phyloP scores from a whole-genome alignment of 2,888 invertebrate genomes.

The Pristionchus exspectatus region DNA sequence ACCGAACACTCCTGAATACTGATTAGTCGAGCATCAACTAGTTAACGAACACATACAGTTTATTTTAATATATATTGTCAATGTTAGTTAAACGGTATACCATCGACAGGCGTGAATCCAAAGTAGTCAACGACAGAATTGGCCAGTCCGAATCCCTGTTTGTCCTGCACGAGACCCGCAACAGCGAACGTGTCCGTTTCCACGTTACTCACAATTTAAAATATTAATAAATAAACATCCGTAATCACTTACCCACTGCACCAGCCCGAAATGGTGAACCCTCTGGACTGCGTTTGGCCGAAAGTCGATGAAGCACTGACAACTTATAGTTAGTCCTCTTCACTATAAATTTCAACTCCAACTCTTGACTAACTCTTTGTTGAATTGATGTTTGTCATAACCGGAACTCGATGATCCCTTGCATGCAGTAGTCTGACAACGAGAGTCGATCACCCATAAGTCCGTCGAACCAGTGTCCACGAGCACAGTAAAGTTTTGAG shows the following conservation, averaged over 20 bases:
- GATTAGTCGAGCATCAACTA: background rate
- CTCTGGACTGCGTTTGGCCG: background rate
- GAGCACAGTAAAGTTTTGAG: slow-evolving; percentile 31
- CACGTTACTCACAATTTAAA: background rate
- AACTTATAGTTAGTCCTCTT: background rate
- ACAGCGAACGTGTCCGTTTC: background rate
- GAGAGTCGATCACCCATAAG: slow-evolving; percentile 3
- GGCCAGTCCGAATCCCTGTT: slow-evolving; percentile 54
- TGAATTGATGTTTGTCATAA: slow-evolving; percentile 4
- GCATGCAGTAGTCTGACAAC: background rate
- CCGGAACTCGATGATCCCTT: background rate
- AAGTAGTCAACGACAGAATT: slow-evolving; percentile 51
- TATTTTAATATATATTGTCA: too few relatives aligned
- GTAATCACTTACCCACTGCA: background rate
- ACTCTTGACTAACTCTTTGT: background rate
- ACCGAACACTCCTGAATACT: slow-evolving; percentile 87
- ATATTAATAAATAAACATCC: background rate
- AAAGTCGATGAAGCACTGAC: background rate
- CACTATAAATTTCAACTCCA: background rate
- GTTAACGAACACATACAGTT: too few relatives aligned
- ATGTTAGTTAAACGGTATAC: background rate
- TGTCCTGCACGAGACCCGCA: background rate
- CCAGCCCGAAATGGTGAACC: background rate
- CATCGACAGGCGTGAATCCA: slow-evolving; percentile 38
- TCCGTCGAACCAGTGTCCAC: slow-evolving; percentile 27